Percentiles rank a stretch among this genome's conserved stretches.
Evolutionary conservation across 2,888 invertebrate genomes (phyloP).

Genomic region (Cephus spinipes): DNA sequence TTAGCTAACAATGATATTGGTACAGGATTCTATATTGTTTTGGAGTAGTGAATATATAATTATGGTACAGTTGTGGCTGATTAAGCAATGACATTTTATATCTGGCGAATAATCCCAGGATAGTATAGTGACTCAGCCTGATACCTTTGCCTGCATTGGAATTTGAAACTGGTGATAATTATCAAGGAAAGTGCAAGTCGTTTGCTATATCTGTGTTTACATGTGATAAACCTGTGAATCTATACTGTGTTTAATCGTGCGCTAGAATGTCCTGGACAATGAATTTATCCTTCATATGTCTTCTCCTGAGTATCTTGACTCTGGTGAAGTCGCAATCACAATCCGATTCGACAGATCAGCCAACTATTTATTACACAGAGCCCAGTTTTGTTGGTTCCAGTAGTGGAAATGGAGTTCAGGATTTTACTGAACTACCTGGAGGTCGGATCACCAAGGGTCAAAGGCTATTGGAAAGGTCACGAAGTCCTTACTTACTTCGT

Average conservation of each 20-base stretch:
- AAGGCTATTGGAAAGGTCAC: conserved; percentile 69
- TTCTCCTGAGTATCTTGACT: conserved; percentile 19
- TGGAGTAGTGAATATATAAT: neutral
- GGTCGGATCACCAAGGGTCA: conserved; percentile 74
- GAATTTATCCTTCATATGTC: neutral
- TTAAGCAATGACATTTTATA: neutral
- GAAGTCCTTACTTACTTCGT: conserved; percentile 82
- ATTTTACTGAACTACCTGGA: conserved; percentile 72
- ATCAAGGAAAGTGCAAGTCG: neutral
- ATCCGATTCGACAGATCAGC: conserved; percentile 42
- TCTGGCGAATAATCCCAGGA: neutral
- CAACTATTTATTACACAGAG: conserved; percentile 62
- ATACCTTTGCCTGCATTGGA: neutral
- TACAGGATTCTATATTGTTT: neutral
- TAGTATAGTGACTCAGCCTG: neutral
- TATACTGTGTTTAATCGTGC: neutral
- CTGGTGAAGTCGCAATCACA: conserved; percentile 28
- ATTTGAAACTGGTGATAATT: neutral
- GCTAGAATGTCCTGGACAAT: neutral
- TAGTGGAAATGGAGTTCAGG: conserved; percentile 32
- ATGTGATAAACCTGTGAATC: neutral
- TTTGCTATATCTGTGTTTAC: neutral
- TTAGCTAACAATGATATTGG: neutral
- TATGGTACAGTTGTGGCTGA: neutral
- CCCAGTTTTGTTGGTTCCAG: conserved; percentile 43